Evolutionary conservation across 1,140 invertebrate genomes (phyloP).

Genomic region (Drosophila mauritiana): DNA sequence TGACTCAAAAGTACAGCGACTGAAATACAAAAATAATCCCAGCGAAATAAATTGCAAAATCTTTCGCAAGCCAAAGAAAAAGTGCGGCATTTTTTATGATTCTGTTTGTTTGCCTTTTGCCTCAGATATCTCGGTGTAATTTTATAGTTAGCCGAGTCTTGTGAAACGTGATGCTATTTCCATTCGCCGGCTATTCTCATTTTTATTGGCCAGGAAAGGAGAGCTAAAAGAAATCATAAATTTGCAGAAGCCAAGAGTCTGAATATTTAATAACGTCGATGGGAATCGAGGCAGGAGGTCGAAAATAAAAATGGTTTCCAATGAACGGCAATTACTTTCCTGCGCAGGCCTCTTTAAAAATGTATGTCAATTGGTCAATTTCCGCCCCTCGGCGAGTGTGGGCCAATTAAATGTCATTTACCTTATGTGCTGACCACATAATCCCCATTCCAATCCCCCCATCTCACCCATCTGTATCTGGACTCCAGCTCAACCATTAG

Average conservation of each 20-base stretch:
- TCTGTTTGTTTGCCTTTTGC: constrained; percentile 56
- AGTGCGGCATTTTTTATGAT: constrained; percentile 73
- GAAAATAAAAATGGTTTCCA: constrained; percentile 33
- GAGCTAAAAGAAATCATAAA: constrained; percentile 58
- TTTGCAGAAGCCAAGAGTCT: constrained; percentile 34
- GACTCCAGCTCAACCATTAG: constrained; percentile 21
- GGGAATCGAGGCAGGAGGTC: constrained; percentile 46
- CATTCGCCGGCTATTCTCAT: constrained; percentile 17
- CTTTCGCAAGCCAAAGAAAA: constrained; percentile 63
- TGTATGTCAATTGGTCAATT: constrained; percentile 83
- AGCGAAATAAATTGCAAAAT: constrained; percentile 80
- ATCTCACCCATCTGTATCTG: background rate
- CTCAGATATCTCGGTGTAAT: constrained; percentile 42
- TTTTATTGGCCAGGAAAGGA: constrained; percentile 43
- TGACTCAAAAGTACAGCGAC: constrained; percentile 54
- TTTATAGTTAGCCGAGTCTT: constrained; percentile 64
- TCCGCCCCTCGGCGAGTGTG: constrained; percentile 57
- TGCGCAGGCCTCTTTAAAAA: constrained; percentile 65
- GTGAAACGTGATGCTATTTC: constrained; percentile 66
- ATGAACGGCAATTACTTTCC: constrained; percentile 59
- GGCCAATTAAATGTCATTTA: constrained; percentile 82
- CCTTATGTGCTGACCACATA: constrained; percentile 42
- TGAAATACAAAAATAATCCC: constrained; percentile 28
- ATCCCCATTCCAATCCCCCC: background rate
- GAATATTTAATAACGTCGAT: constrained; percentile 69